Base-by-base conservation (phyloP, 2,797 vertebrate genomes). In the Melanotaenia parkinsoni region DNA sequence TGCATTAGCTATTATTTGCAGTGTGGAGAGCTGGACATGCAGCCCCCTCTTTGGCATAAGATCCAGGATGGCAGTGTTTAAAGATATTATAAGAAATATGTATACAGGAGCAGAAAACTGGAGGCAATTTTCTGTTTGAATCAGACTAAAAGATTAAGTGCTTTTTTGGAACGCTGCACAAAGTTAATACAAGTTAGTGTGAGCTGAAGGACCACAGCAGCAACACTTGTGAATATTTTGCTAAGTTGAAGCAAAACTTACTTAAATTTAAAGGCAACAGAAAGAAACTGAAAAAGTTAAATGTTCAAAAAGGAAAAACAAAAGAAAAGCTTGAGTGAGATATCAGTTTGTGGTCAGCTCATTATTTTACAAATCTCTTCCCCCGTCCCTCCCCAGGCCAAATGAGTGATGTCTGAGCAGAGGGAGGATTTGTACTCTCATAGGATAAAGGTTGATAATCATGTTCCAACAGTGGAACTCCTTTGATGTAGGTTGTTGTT, bases 401-500 rank as follows among this genome's bases (percentile, higher is more conserved):
- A 43, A 51, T 82, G 81, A 88, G 82, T 76, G 76, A 88, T 86
- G 81, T 74, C 75, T 75, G 62, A 67, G 76, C 26, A 16, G 76
- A 80, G 82, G 87, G 88, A 84, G 82, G 87, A 86, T 76, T 82
- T 33, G 2, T 73, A 58, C 60, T 72, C 72, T 90, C 70, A 12
- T 13, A 72, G 83, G 78, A 86, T 87, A 67, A 87, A 83, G 82
- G 81, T 81, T 82, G 85, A 87, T 93, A 82, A 84, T 86, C 72
- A 67, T 86, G 84, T 88, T 89, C 74, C 79, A 80, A 68, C 54
- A 53, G 30, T 86, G 87, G 81, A 84, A 69, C 72, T 77, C 53
- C 85, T 94, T 94, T 94, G 89, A 94, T 92, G 91, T 92, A 77
- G 79, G 56, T 79, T 88, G 89, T 89, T 89, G 87, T 89, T 85